These are phyloP conservation scores for Apamea sordens DNA, from an alignment of 2,888 invertebrate genomes.

Conservation along the genomic window DNA sequence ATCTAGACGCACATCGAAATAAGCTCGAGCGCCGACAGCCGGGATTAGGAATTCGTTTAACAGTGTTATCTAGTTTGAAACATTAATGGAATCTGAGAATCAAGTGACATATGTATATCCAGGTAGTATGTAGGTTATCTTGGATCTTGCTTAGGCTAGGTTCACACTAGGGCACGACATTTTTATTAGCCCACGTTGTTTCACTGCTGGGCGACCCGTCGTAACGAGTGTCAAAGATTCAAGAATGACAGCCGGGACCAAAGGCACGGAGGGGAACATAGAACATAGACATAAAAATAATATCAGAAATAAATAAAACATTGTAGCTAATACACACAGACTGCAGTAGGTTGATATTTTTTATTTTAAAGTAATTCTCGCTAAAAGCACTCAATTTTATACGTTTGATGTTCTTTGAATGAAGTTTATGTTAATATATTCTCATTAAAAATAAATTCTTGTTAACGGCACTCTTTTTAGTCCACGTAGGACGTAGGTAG, in stretches of 20 bases:
- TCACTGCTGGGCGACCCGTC: too few species aligned
- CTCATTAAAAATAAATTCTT: conserved; percentile 1
- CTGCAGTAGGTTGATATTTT: not conserved
- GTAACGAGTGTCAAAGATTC: too few species aligned
- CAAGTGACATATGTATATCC: conserved; percentile 31
- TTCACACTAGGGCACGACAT: not conserved
- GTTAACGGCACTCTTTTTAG: not conserved
- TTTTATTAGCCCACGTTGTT: not conserved
- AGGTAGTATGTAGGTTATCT: conserved; percentile 11
- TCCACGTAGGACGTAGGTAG: not conserved
- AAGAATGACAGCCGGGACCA: too few species aligned
- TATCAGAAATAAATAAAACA: too few species aligned
- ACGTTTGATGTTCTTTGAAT: not conserved
- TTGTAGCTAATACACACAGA: not conserved
- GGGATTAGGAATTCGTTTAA: conserved; percentile 46
- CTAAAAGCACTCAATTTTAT: not conserved
- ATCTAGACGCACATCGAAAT: conserved; percentile 34
- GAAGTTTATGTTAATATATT: not conserved
- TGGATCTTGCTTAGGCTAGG: not conserved
- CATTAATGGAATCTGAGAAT: conserved; percentile 48
- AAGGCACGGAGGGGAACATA: too few species aligned
- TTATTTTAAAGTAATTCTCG: not conserved
- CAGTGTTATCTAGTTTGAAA: conserved; percentile 50
- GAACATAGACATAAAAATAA: not conserved
- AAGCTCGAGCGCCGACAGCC: conserved; percentile 29